Conservation (phyloP, 2,888 invertebrate genomes). For the Perdita meconis region DNA sequence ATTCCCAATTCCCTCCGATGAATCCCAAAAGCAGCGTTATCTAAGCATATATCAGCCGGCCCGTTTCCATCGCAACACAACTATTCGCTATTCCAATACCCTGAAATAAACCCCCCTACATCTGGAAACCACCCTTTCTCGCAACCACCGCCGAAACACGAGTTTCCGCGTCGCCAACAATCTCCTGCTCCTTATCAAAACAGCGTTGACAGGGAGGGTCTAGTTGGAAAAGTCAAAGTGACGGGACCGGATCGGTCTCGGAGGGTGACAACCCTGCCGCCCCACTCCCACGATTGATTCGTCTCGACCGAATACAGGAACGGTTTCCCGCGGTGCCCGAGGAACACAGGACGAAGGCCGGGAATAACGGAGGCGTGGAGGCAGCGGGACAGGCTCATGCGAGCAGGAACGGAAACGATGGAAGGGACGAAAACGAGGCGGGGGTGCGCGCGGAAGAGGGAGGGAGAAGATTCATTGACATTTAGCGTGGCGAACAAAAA, state of each 20-base stretch:
- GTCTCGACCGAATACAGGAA: constrained; percentile 38
- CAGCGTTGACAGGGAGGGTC: constrained; percentile 20
- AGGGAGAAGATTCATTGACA: constrained; percentile 79
- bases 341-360: constrained; percentile 22
- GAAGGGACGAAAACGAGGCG: constrained; percentile 28
- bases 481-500: constrained; percentile 79
- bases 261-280: constrained; percentile 32
- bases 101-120: no score
- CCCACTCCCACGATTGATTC: constrained; percentile 66
- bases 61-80: no score
- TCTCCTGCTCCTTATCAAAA: constrained; percentile 55
- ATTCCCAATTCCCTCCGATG: no score
- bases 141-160: constrained; percentile 22
- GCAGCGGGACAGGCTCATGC: not conserved
- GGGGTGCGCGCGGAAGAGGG: constrained; percentile 6
- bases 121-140: constrained; percentile 12
- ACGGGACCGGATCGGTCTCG: constrained; percentile 16
- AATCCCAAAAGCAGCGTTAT: no score
- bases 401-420: constrained; percentile 11
- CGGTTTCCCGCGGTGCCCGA: constrained; percentile 27
- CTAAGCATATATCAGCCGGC: no score
- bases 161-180: constrained; percentile 31
- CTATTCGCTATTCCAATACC: no score
- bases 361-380: not conserved
- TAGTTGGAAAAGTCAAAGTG: constrained; percentile 58